phyloP scores from a whole-genome alignment of 2,113 vertebrate genomes.

The Okapia johnstoni region DNA sequence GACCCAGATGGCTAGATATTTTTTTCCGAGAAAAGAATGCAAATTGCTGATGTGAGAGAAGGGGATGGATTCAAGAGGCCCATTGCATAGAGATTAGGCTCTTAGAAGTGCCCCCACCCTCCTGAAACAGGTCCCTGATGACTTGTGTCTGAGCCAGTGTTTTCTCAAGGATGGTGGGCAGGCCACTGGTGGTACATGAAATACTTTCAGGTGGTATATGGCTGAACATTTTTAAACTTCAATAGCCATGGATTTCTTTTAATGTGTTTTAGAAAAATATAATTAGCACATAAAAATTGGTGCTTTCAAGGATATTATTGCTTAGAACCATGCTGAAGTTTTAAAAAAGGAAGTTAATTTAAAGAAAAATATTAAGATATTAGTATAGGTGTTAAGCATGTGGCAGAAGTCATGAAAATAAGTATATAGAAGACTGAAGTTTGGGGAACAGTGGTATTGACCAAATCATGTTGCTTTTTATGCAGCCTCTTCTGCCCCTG shows the following conservation, averaged over 20 bases:
- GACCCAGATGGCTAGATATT: background rate
- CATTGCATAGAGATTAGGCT: background rate
- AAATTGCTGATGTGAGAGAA: constrained; percentile 10
- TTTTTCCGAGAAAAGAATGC: background rate
- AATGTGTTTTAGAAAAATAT: background rate
- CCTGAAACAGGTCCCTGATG: background rate
- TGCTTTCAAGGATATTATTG: background rate
- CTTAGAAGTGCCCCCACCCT: background rate
- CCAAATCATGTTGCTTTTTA: background rate
- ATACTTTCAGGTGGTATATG: constrained; percentile 18
- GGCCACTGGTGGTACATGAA: background rate
- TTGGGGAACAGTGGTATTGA: background rate
- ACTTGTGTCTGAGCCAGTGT: background rate
- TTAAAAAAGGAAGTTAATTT: background rate
- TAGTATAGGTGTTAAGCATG: background rate
- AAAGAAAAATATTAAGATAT: constrained; percentile 2
- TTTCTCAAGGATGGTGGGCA: background rate
- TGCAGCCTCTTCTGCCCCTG: background rate
- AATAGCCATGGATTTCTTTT: background rate
- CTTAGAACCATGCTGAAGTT: background rate
- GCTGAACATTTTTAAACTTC: background rate
- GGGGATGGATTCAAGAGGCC: background rate
- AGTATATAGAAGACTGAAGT: background rate
- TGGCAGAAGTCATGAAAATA: background rate
- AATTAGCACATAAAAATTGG: background rate